Conservation (phyloP, 2,888 invertebrate genomes). For the Pyrocoelia pectoralis region DNA sequence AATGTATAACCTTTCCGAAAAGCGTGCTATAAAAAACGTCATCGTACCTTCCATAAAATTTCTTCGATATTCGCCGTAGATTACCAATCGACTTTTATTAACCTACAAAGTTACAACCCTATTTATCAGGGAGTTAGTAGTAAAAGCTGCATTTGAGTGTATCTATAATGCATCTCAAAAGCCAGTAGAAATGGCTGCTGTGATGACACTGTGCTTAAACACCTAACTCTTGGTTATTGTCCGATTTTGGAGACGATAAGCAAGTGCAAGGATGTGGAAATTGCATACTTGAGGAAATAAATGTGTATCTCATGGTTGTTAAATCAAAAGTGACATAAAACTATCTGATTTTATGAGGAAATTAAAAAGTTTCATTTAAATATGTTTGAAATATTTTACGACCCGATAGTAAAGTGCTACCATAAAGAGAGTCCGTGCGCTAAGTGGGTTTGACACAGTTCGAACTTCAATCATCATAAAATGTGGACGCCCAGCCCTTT, state of each 20-base stretch:
- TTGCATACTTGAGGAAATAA: constrained; percentile 26
- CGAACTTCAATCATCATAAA: constrained; percentile 59
- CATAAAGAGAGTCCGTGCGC: constrained; percentile 55
- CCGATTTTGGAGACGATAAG: constrained; percentile 48
- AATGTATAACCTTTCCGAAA: constrained; percentile 38
- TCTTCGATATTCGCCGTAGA: not conserved
- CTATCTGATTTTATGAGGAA: constrained; percentile 58
- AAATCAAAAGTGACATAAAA: constrained; percentile 57
- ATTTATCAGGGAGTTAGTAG: constrained; percentile 52
- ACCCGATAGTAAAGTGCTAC: constrained; percentile 55
- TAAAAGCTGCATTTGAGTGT: constrained; percentile 40
- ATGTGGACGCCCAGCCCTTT: constrained; percentile 51
- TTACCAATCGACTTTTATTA: constrained; percentile 7
- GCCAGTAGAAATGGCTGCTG: constrained; percentile 27
- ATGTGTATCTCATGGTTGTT: constrained; percentile 48
- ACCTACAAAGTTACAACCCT: constrained; percentile 7
- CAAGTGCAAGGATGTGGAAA: constrained; percentile 16
- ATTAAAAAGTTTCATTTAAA: constrained; percentile 59
- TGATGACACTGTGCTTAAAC: constrained; percentile 45
- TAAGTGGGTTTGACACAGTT: constrained; percentile 57
- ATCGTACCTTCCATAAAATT: not conserved
- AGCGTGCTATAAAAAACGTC: constrained; percentile 12
- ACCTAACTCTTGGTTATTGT: constrained; percentile 44
- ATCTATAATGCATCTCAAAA: constrained; percentile 42
- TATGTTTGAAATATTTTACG: constrained; percentile 57